Base-by-base conservation (phyloP, 2,797 vertebrate genomes). In the Hypotaenidia philippensis region DNA sequence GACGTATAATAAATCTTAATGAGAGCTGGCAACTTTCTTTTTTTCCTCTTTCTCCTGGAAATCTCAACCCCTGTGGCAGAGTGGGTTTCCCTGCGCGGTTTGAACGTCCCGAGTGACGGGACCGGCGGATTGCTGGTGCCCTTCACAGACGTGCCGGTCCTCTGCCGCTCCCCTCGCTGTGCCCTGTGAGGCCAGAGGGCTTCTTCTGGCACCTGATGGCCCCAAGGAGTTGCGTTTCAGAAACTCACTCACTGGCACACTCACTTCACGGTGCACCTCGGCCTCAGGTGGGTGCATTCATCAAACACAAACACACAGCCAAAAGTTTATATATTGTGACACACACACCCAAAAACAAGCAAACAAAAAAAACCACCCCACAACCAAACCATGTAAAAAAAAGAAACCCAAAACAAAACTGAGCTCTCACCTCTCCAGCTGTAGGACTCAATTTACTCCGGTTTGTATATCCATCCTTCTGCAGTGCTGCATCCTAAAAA, bases 1-100 rank as follows among this genome's bases (percentile, higher is more conserved):
- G 93, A 88, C 36, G 23, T 77, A 57, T 71, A 93, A 97, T 97
- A 98, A 97, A 97, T 96, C 94, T 78, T 96, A 97, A 97, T 93
- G 94, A 97, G 76, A 85, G 75, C 86, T 72, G 66, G 68, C 72
- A 96, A 95, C 59, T 92, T 89, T 56, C 16, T n/a, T 50, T 83
- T 83, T 41, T 65, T 27, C 13, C 40, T 80, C n/a, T 45, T 23
- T 16, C 4, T 3, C 75, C 6, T 65, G 13, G 22, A 76, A 63
- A 29, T 69, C 50, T 57, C 21, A 44, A 26, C 13, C 3, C 4
- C 32, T 5, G 17, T 78, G 90, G 47, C 38, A 53, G 44, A 19
- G 32, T 31, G 57, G n/a, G 21, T 31, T 87, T 87, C 31, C 32
- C 3, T 22, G 61, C 2, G 3, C 5, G n/a, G 45, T 21, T 38